A percentile compares a stretch with the other conserved stretches of the same genome.
Evolutionary conservation across 2,113 vertebrate genomes (phyloP).

Genomic region (Poeciliopsis occidentalis): DNA sequence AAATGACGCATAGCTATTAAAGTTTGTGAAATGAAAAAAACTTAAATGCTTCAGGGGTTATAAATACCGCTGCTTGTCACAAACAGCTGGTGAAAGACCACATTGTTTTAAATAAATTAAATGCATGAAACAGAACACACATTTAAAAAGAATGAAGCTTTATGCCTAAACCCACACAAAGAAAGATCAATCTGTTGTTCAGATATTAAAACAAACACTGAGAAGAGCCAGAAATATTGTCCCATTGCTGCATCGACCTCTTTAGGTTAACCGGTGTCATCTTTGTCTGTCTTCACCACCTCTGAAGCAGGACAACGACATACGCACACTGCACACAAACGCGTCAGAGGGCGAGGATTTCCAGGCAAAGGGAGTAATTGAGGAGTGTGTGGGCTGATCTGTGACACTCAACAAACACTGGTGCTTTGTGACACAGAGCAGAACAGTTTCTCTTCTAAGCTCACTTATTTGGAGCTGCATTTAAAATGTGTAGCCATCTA

Average conservation of each 20-base stretch:
- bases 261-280: slow-evolving; percentile 16
- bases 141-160: not conserved
- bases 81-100: not conserved
- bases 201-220: not conserved
- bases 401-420: slow-evolving; percentile 48
- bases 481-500: no score
- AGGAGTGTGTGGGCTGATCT: slow-evolving; percentile 57
- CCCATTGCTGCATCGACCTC: not conserved
- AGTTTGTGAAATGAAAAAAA: not conserved
- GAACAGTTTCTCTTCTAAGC: not conserved
- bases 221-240: not conserved
- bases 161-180: not conserved
- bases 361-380: slow-evolving; percentile 69
- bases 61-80: no score
- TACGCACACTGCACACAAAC: slow-evolving; percentile 2
- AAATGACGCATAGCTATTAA: not conserved
- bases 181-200: not conserved
- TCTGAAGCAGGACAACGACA: slow-evolving; percentile 29
- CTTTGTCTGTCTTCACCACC: not conserved
- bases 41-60: not conserved
- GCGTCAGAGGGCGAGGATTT: slow-evolving; percentile 47
- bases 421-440: slow-evolving; percentile 47
- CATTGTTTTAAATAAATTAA: not conserved
- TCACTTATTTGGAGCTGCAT: not conserved
- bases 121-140: not conserved